Conservation (phyloP, 1,140 invertebrate genomes). For the Drosophila kurseongensis region DNA sequence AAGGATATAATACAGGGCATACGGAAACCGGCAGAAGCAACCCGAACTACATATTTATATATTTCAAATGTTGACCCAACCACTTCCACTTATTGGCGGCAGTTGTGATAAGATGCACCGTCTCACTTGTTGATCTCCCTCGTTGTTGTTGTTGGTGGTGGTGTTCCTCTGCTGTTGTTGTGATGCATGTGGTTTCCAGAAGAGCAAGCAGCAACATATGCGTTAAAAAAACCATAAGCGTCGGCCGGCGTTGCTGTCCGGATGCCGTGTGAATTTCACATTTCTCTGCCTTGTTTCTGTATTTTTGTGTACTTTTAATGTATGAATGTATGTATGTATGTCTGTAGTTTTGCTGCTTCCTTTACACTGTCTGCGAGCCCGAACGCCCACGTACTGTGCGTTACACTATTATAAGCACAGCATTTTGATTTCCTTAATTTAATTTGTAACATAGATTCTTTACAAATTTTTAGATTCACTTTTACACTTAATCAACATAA, state of each 20-base stretch:
- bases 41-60: conserved; percentile 9
- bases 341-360: conserved; percentile 50
- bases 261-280: conserved; percentile 67
- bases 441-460: background rate
- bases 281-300: conserved; percentile 50
- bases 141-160: conserved; percentile 45
- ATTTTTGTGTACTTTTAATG: conserved; percentile 37
- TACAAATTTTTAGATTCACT: too few relatives aligned
- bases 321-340: conserved; percentile 10
- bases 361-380: conserved; percentile 48
- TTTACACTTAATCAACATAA: too few relatives aligned
- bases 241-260: conserved; percentile 5
- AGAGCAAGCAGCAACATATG: conserved; percentile 22
- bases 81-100: conserved; percentile 78
- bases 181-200: conserved; percentile 46
- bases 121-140: conserved; percentile 21
- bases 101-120: conserved; percentile 64
- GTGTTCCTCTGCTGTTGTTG: conserved; percentile 37
- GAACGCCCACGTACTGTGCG: conserved; percentile 62
- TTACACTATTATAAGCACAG: conserved; percentile 18
- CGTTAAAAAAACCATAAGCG: conserved; percentile 25
- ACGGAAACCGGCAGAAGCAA: conserved; percentile 24
- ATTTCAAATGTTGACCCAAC: conserved; percentile 55
- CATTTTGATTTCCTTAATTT: background rate
- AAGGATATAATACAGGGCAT: conserved; percentile 34